phyloP scores from a whole-genome alignment of 2,888 invertebrate species.

The Nebria brevicollis region DNA sequence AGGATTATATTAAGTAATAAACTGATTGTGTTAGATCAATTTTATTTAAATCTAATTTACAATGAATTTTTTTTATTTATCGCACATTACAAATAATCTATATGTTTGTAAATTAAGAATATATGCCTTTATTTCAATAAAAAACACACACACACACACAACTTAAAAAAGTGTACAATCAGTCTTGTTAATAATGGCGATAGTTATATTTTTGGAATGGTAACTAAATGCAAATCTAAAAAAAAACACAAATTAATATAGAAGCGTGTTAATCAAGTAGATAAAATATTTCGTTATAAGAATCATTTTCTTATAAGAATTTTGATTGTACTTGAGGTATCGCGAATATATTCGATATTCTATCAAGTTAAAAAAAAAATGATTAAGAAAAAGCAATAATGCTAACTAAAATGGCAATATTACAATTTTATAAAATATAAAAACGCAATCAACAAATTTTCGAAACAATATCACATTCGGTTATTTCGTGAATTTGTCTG shows the following conservation, averaged over 20 bases:
- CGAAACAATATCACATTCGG: not conserved
- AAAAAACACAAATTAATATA: constrained; percentile 13
- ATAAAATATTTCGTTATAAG: not conserved
- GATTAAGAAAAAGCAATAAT: not conserved
- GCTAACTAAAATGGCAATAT: not conserved
- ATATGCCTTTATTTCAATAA: not conserved
- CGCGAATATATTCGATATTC: not conserved
- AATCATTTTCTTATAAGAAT: constrained; percentile 11
- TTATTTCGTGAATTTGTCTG: not conserved
- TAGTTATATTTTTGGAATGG: constrained; percentile 17
- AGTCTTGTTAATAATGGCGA: constrained; percentile 23
- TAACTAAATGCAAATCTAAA: constrained; percentile 18
- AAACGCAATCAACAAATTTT: not conserved
- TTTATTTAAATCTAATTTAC: constrained; percentile 10
- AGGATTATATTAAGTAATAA: not conserved
- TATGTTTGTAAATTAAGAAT: not conserved
- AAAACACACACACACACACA: constrained; percentile 7
- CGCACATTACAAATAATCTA: not conserved
- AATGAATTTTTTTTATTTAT: not conserved
- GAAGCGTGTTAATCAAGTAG: constrained; percentile 11
- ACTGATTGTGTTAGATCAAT: constrained; percentile 2
- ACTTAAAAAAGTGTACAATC: constrained; percentile 7
- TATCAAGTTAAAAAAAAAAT: not conserved
- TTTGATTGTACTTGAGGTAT: constrained; percentile 6
- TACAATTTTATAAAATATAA: not conserved